Evolutionary conservation across 1,140 invertebrate genomes (phyloP).

Genomic region (Stenopsyche tienmushanensis): DNA sequence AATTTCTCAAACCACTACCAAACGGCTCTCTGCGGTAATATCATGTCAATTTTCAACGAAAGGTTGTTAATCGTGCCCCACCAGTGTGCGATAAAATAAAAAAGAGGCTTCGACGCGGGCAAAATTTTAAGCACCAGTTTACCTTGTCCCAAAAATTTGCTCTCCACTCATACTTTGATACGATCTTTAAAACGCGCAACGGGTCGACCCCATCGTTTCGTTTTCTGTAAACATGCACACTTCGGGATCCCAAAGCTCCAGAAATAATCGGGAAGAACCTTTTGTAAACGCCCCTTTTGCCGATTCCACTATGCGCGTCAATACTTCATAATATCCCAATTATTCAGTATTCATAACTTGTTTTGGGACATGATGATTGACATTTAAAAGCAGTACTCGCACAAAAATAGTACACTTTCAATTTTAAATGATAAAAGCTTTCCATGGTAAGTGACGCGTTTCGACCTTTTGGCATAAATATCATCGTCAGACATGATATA

Average conservation of each 20-base stretch:
- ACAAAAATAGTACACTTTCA: no score
- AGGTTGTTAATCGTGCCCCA: not conserved
- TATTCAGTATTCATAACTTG: no score
- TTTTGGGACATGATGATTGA: no score
- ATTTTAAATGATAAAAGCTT: no score
- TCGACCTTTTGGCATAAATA: no score
- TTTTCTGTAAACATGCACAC: not conserved
- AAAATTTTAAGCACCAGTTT: slow-evolving; percentile 24
- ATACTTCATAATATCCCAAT: not conserved
- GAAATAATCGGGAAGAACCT: not conserved
- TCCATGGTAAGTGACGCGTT: no score
- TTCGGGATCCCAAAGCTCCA: not conserved
- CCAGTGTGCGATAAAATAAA: not conserved
- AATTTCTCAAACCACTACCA: no score
- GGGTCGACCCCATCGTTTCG: not conserved
- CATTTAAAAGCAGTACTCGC: no score
- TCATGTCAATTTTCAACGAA: not conserved
- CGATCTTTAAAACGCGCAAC: not conserved
- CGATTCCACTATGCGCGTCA: not conserved
- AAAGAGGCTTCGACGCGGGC: slow-evolving; percentile 22
- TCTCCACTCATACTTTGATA: slow-evolving; percentile 1
- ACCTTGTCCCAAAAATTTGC: slow-evolving; percentile 22
- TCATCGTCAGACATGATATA: no score
- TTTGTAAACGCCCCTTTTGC: not conserved
- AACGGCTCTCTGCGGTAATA: no score